Percentiles rank a stretch among this genome's conserved stretches.
Evolutionary conservation across 2,797 vertebrate genomes (phyloP).

Genomic region (Lepus oiostolus): DNA sequence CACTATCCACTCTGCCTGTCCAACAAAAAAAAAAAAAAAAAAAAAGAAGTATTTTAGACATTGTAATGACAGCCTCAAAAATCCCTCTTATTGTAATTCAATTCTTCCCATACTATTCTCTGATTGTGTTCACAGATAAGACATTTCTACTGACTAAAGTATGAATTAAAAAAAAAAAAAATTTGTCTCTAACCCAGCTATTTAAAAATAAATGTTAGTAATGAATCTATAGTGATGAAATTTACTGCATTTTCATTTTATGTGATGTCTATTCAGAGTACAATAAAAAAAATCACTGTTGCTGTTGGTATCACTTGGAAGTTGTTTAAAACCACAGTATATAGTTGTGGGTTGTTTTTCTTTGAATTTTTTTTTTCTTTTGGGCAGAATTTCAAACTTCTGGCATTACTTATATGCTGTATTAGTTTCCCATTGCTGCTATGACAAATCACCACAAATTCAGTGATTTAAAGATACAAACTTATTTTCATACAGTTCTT

Average conservation of each 20-base stretch:
- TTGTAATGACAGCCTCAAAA: constrained; percentile 37
- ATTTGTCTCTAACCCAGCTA: constrained; percentile 43
- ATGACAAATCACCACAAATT: neutral
- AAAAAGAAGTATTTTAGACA: neutral
- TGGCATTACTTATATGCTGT: neutral
- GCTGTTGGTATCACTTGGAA: constrained; percentile 19
- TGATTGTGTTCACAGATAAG: constrained; percentile 51
- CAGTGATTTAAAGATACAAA: constrained; percentile 24
- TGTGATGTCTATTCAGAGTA: neutral
- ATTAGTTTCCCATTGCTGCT: constrained; percentile 18
- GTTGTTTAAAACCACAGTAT: constrained; percentile 42
- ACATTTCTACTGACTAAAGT: neutral
- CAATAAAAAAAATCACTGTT: constrained; percentile 37
- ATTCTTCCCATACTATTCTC: constrained; percentile 36
- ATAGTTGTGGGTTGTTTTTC: too few species aligned
- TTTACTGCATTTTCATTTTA: constrained; percentile 19
- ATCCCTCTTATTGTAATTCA: constrained; percentile 29
- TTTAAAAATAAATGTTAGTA: constrained; percentile 62
- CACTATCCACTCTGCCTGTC: too few species aligned
- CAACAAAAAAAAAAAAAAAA: neutral
- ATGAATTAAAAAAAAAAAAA: constrained; percentile 5
- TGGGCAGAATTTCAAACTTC: neutral
- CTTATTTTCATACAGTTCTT: neutral
- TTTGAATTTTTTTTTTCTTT: too few species aligned
- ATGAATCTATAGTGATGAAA: neutral